Base-by-base conservation (phyloP, 2,113 vertebrate genomes). In the Archocentrus centrarchus region DNA sequence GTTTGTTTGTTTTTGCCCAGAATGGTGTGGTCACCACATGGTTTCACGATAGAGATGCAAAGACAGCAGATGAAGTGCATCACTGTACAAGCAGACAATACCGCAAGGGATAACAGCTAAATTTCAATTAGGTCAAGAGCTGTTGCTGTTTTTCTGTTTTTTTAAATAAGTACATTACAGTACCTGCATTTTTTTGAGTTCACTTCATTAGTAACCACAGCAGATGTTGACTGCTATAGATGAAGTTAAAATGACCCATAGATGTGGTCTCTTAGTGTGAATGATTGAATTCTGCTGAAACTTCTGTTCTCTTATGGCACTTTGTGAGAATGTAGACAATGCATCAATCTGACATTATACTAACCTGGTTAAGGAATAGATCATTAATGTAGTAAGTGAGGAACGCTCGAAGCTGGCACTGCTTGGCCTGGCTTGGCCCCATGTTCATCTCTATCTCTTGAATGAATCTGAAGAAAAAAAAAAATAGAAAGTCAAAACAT, bases 301-400 rank as follows among this genome's bases (percentile, higher is more conserved):
- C 9, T 70, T 41, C 41, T 70, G 66, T 7, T 70, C 3, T 53
- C 27, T 64, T 63, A 55, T 39, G 0, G 20, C 27, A 27, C 30
- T 63, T n/a, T 37, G 24, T 55, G 15, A 64, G 20, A 79, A 35
- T 37, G 37, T 62, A 55, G 37, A 50, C 55, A 24, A 64, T n/a
- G 3, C 20, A 79, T 37, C 10, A 64, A 57, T 64, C 13, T 64
- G 15, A 35, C 32, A 62, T 68, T 59, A 78, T 22, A 84, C 92
- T 61, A 2, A 99, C 98, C 89, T 99, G 98, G 88, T 91, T 97
- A 83, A 99, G 97, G 93, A 99, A 99, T 92, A 99, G 97, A 92
- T 97, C 98, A 75, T 99, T 99, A 96, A 99, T 99, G 95, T 99
- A 99, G 90, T 97, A 86, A 11, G 98, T 99, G 91, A 99, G 98